Evolutionary conservation across 2,888 invertebrate species (phyloP), one percentile per base, ranked within the genome.

Genomic region (Abscondita cerata): DNA sequence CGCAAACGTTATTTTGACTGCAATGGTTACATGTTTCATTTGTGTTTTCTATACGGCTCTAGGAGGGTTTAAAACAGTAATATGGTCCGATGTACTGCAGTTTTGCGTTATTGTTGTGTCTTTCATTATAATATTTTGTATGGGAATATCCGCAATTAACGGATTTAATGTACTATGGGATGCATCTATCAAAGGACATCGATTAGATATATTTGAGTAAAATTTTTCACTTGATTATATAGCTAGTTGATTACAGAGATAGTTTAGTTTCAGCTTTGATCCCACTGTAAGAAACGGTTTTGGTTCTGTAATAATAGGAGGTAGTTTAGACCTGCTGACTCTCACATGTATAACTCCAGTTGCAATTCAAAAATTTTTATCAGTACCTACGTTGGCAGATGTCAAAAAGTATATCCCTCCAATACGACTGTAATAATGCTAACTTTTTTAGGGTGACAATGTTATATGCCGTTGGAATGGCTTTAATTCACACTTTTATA

Each of bases 41-140:
- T 92, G 92, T 74, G 90, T 91, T 16, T 89, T 91, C 46, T 89
- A 92, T 71, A 91, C 91, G 2, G 88, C 90, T 0, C 75, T 91
- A 34, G 91, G 87, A 34, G 89, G 89, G 4, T 75, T 89, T 25
- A 82, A 87, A 73, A 89, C 89, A 2, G 86, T 90, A 2, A 86
- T 89, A 1, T 87, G 87, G 80, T 85, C 89, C 2, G 85, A 86
- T 62, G 81, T 83, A 8, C 73, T 86, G 48, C 87, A 89, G 58
- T 20, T 25, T 19, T 9, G 16, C 11, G n/a, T 44, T n/a, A 44
- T 44, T 18, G 18, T 9, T 1, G 8, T 16, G 11, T 11, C 19
- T 1, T 44, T 44, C 2, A 1, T 44, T 44, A 5, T 18, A 25
- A 12, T 48, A 12, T 48, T 48, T 12, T 16, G 33, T 6, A 52